Conservation (phyloP, 2,797 vertebrate species). For the Tenualosa thibaudeaui region DNA sequence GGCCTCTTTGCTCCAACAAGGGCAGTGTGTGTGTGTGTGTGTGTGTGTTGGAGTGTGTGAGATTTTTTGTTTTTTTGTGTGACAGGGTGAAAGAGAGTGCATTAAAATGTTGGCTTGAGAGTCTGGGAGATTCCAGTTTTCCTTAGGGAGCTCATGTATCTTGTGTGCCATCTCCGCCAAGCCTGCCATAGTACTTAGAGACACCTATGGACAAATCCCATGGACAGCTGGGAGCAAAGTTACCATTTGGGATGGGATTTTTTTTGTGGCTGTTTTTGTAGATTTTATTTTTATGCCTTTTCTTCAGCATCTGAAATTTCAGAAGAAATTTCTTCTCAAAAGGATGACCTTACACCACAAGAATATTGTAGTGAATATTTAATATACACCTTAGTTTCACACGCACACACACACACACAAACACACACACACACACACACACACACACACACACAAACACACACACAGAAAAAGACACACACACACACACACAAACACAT, state of each 20-base stretch:
- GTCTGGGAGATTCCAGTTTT: background rate
- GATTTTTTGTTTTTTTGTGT: background rate
- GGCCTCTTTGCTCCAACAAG: background rate
- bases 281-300: background rate
- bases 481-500: background rate
- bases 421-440: background rate
- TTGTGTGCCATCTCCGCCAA: too few species aligned
- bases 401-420: background rate
- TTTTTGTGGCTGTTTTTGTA: too few species aligned
- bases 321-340: too few species aligned
- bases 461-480: too few species aligned
- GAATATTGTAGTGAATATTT: too few species aligned
- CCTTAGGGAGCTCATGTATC: too few species aligned
- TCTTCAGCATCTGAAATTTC: background rate
- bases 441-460: background rate
- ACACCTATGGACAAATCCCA: too few species aligned
- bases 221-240: too few species aligned
- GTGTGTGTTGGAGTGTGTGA: background rate
- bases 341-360: too few species aligned
- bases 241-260: background rate
- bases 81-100: background rate
- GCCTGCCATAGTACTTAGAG: too few species aligned
- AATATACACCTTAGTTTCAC: background rate
- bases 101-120: slow-evolving; percentile 25
- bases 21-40: background rate